These are phyloP conservation scores for Momotus momota DNA, from an alignment of 2,797 vertebrate species.

Conservation along the genomic window DNA sequence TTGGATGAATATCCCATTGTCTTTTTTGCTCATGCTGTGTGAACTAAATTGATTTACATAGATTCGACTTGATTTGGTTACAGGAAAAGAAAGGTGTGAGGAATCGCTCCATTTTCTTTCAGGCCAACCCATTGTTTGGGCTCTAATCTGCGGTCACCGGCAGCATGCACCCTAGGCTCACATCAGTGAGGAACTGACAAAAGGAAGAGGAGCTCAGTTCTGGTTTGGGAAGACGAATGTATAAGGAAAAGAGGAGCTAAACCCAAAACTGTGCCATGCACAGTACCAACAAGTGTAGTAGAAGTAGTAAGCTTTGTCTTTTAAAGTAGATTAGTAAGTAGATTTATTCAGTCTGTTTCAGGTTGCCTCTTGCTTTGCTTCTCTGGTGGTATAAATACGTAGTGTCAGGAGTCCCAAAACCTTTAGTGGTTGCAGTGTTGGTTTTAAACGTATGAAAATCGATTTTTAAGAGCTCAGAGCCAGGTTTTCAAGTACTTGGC, in stretches of 20 bases:
- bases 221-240: not conserved
- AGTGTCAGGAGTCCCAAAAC: not conserved
- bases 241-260: not conserved
- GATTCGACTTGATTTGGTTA: not conserved
- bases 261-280: not conserved
- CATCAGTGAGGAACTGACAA: not conserved
- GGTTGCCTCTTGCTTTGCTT: not conserved
- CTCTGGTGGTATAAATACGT: not conserved
- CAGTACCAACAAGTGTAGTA: not conserved
- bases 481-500: conserved; percentile 38
- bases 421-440: not conserved
- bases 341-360: not conserved
- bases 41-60: not conserved
- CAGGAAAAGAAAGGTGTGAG: not conserved
- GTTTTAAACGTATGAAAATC: not conserved
- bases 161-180: not conserved
- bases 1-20: not conserved
- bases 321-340: not conserved
- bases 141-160: not conserved
- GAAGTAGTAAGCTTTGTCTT: not conserved
- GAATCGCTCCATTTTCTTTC: not conserved
- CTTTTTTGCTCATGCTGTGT: not conserved
- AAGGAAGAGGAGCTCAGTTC: not conserved
- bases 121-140: not conserved
- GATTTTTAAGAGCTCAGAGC: not conserved